phyloP scores from a whole-genome alignment of 2,797 vertebrate genomes.

The Peromyscus nudipes region DNA sequence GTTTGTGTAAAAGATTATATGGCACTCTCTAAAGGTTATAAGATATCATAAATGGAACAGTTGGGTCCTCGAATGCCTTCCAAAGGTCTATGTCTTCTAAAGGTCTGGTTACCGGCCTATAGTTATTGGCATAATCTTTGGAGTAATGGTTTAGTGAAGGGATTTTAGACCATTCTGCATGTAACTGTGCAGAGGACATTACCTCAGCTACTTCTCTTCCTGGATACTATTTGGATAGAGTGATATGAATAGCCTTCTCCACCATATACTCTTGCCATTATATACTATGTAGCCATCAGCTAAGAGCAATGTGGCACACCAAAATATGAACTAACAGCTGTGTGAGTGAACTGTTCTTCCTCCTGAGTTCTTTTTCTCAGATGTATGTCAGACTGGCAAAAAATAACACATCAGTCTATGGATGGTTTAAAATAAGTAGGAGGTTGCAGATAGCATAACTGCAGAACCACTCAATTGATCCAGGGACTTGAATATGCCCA shows the following conservation, averaged over 20 bases:
- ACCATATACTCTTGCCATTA: not conserved
- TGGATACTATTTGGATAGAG: not conserved
- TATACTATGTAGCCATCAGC: too few relatives aligned
- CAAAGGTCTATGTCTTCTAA: not conserved
- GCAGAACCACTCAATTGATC: not conserved
- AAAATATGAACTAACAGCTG: not conserved
- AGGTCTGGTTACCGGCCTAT: not conserved
- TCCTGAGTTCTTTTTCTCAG: not conserved
- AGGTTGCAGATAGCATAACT: too few relatives aligned
- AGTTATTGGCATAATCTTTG: not conserved
- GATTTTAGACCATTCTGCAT: too few relatives aligned
- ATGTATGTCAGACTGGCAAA: not conserved
- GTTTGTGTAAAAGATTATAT: not conserved
- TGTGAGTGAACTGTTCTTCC: not conserved
- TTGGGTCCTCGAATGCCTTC: not conserved
- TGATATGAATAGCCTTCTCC: not conserved
- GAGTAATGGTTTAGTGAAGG: too few relatives aligned
- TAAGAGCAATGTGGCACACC: not conserved
- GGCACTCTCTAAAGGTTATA: not conserved
- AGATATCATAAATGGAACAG: not conserved
- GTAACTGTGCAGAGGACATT: not conserved
- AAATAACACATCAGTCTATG: not conserved
- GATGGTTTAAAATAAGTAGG: not conserved
- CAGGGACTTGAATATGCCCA: rapidly evolving
- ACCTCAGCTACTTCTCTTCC: not conserved